Conservation (phyloP, 1,140 invertebrate genomes). For the Bombyx mandarina region DNA sequence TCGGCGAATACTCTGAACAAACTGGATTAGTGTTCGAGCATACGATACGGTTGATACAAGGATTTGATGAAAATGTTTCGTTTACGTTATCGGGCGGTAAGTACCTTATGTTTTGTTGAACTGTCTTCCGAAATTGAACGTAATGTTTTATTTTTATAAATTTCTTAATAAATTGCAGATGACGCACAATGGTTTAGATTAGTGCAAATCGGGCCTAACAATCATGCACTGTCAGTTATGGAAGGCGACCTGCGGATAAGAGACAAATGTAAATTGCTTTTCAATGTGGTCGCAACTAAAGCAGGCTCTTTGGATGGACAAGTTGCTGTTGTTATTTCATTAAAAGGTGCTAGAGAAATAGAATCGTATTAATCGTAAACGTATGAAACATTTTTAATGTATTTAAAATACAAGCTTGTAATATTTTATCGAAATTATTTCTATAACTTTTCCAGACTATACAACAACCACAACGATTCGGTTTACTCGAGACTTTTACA, state of each 20-base stretch:
- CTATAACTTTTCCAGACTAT: too few species aligned
- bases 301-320: constrained; percentile 5
- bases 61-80: constrained; percentile 9
- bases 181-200: constrained; percentile 21
- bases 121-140: too few species aligned
- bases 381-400: too few species aligned
- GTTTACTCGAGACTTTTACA: background rate
- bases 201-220: constrained; percentile 10
- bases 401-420: too few species aligned
- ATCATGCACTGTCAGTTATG: constrained; percentile 8
- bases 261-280: constrained; percentile 22
- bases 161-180: constrained; percentile 19
- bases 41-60: constrained; percentile 8
- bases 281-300: constrained; percentile 15
- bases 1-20: constrained; percentile 16
- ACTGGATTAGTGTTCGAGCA: constrained; percentile 7
- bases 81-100: constrained; percentile 7
- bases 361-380: too few species aligned
- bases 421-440: too few species aligned
- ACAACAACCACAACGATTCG: background rate
- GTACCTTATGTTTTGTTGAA: background rate
- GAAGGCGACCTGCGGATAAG: constrained; percentile 11
- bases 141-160: too few species aligned
- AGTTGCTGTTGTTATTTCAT: constrained; percentile 19
- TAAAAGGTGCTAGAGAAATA: constrained; percentile 3